Conservation (phyloP, 2,113 vertebrate genomes). For the Percina caprodes region DNA sequence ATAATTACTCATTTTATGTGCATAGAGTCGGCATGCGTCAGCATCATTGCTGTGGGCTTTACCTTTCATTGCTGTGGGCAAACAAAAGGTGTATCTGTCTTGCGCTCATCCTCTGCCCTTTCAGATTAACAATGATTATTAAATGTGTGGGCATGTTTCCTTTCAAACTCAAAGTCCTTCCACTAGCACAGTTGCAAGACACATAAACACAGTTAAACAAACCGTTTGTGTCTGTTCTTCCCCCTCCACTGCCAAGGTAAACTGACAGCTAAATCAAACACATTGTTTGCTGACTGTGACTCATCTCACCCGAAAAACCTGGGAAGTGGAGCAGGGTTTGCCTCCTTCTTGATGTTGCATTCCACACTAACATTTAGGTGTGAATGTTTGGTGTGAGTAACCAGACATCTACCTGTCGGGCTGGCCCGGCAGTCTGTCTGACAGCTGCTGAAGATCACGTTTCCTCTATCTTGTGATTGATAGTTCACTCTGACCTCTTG, state of each 20-base stretch:
- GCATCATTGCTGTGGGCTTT: constrained; percentile 36
- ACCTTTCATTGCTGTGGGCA: constrained; percentile 33
- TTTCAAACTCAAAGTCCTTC: constrained; percentile 66
- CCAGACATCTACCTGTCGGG: constrained; percentile 13
- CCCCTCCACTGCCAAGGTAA: constrained; percentile 59
- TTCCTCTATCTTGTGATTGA: constrained; percentile 27
- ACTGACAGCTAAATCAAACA: constrained; percentile 73
- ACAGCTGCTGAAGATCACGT: constrained; percentile 47
- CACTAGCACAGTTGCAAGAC: constrained; percentile 49
- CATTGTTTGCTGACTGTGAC: constrained; percentile 71
- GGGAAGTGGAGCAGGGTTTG: constrained; percentile 52
- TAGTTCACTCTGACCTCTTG: constrained; percentile 23
- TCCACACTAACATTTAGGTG: neutral
- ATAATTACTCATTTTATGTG: constrained; percentile 32
- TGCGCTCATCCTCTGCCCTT: constrained; percentile 47
- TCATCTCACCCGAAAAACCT: constrained; percentile 73
- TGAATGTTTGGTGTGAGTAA: neutral
- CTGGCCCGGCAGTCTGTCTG: neutral
- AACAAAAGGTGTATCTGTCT: constrained; percentile 49
- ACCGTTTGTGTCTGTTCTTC: constrained; percentile 63
- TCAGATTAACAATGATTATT: constrained; percentile 66
- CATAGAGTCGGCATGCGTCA: neutral
- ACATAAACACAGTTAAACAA: constrained; percentile 73
- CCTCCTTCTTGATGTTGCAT: constrained; percentile 17
- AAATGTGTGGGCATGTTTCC: constrained; percentile 64